These are phyloP conservation scores for human (Homo sapiens) DNA, from an alignment of 2,113 vertebrate genomes.

Conservation along the genomic window GRCh38 chr14:91811001-91811500, in stretches of 20 bases:
- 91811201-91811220: background rate
- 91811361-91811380: background rate
- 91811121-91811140: background rate
- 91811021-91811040: slow-evolving; percentile 10
- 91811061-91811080: slow-evolving; percentile 10
- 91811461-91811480: slow-evolving; percentile 18
- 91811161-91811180: background rate
- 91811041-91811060: slow-evolving; percentile 45
- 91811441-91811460: background rate
- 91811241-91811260: background rate
- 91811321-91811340: background rate
- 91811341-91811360: background rate
- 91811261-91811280: background rate
- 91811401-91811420: slow-evolving; percentile 12
- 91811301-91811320: background rate
- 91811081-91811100: background rate
- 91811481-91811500: background rate
- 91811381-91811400: slow-evolving; percentile 20
- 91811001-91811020: background rate
- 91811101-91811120: background rate
- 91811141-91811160: background rate
- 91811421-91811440: background rate
- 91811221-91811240: background rate
- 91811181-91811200: background rate
- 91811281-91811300: background rate